These are phyloP conservation scores for Entomobrya multifasciata DNA, from an alignment of 2,888 invertebrate genomes.

Conservation along the genomic window DNA sequence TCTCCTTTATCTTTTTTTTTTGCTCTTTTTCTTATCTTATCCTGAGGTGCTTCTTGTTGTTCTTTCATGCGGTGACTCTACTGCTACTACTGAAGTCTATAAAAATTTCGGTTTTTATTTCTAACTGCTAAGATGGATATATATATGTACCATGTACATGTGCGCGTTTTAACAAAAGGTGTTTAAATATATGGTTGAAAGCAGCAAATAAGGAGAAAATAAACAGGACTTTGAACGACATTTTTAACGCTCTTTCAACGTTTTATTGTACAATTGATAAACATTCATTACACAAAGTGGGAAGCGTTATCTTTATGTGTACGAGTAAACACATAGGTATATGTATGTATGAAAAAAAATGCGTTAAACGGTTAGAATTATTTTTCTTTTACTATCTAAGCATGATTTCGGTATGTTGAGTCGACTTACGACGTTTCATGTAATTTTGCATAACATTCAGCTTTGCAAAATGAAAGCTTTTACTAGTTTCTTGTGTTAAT, in stretches of 20 bases:
- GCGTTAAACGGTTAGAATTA: too few species aligned
- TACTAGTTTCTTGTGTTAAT: too few species aligned
- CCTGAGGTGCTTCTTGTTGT: neutral
- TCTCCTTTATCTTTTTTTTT: constrained; percentile 25
- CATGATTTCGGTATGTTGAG: too few species aligned
- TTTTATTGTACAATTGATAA: constrained; percentile 32
- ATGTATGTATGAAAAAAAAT: too few species aligned
- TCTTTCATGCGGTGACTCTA: neutral
- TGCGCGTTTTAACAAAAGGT: too few species aligned
- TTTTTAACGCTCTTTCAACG: neutral
- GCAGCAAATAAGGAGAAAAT: constrained; percentile 1
- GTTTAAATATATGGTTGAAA: too few species aligned
- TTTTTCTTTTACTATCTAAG: too few species aligned
- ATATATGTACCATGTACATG: too few species aligned
- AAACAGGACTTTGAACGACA: neutral
- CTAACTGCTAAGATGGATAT: constrained; percentile 4
- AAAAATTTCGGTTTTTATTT: constrained; percentile 42
- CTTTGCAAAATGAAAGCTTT: too few species aligned
- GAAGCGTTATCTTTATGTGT: neutral
- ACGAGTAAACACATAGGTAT: too few species aligned
- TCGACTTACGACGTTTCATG: too few species aligned
- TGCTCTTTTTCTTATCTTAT: constrained; percentile 15
- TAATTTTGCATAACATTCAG: too few species aligned
- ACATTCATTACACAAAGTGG: constrained; percentile 33
- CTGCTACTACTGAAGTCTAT: constrained; percentile 20